Evolutionary conservation across 2,797 vertebrate species (phyloP).

Genomic region (Spinibarbus caldwelli): DNA sequence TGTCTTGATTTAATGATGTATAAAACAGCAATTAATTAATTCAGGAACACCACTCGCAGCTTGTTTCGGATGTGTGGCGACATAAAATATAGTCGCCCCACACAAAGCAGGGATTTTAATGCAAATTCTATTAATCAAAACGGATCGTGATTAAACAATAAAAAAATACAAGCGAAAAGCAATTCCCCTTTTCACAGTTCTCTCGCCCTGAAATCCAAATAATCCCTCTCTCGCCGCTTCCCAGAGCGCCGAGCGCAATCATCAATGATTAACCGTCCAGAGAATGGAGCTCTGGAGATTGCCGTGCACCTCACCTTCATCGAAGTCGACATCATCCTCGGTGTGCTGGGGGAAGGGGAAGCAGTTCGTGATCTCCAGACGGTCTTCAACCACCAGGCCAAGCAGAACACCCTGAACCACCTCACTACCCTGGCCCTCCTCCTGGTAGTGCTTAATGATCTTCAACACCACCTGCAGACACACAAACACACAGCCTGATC

Average conservation of each 20-base stretch:
- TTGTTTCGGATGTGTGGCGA: neutral
- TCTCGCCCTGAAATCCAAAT: conserved; percentile 7
- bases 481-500: neutral
- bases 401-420: conserved; percentile 97
- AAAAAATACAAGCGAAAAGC: conserved; percentile 6
- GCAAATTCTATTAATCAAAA: conserved; percentile 14
- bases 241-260: neutral
- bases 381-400: conserved; percentile 95
- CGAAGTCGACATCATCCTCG: conserved; percentile 96
- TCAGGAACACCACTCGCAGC: neutral
- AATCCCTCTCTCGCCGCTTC: neutral
- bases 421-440: conserved; percentile 96
- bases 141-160: neutral
- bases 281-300: neutral
- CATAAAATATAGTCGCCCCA: neutral
- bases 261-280: neutral
- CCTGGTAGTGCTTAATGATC: conserved; percentile 99
- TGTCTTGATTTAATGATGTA: conserved; percentile 23
- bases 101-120: neutral
- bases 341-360: conserved; percentile 98
- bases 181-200: neutral
- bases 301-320: conserved; percentile 85
- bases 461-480: conserved; percentile 92
- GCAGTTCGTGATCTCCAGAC: conserved; percentile 98
- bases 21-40: conserved; percentile 21